Evolutionary conservation across 2,113 vertebrate genomes (phyloP), one percentile per base, ranked within the genome.

Genomic region (Raja brachyura): DNA sequence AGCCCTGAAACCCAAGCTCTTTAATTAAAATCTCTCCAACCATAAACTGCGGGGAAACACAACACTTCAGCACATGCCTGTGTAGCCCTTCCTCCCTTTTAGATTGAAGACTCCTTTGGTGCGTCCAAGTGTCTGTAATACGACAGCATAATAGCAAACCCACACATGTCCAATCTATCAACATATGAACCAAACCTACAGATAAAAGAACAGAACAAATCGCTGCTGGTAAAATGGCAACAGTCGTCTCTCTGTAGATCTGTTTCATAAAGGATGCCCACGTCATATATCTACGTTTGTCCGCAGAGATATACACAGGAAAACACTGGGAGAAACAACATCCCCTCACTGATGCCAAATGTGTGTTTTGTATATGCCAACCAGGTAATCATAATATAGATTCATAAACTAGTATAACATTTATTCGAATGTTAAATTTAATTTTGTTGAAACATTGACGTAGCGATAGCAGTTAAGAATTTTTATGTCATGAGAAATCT

Each of bases 131-230:
- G 70, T 92, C 61, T 90, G 86, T 20, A 39, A 22, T 54, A 90
- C 88, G 22, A 70, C 33, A 92, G 39, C 73, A 73, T 73, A 92
- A 28, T 61, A 92, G 33, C 73, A 68, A 73, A 11, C 66, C 90
- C 9, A 11, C 73, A 92, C 31, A 92, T 92, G 68, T 73, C 70
- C 70, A n/a, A 56, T 77, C 61, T 74, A 92, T 48, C 73, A 22
- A 92, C 66, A 92, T 92, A 92, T 92, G 90, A 92, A 92, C 66
- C 90, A 92, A 70, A 92, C 66, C 90, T 92, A 92, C 90, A 92
- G 90, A 92, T 92, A 68, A 92, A 92, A 92, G 66, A 54, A 54
- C 39, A 92, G n/a, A 92, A 48, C 90, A 73, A 92, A 88, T 66
- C 83, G 16, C 56, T 88, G 28, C 83, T 88, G 83, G n/a, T 88